phyloP scores from a whole-genome alignment of 2,797 vertebrate genomes.

The Rousettus madagascariensis region DNA sequence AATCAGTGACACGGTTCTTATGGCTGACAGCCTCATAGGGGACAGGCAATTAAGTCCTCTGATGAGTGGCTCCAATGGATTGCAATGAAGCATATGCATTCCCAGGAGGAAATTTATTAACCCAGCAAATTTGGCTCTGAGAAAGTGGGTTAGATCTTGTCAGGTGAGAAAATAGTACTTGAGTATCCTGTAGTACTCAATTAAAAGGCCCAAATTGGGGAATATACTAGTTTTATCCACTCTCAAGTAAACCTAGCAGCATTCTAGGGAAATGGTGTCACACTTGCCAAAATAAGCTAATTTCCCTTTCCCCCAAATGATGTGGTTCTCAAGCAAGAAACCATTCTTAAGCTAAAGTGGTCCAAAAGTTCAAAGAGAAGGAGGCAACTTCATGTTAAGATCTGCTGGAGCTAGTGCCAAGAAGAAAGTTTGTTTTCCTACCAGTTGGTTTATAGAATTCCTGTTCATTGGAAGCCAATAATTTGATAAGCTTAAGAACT shows the following conservation, averaged over 20 bases:
- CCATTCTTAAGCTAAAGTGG: neutral
- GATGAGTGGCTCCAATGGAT: neutral
- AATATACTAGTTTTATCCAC: neutral
- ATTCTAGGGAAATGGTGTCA: neutral
- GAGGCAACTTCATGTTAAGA: neutral
- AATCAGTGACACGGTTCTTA: slow-evolving; percentile 58
- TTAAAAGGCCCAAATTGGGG: neutral
- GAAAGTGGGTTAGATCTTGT: slow-evolving; percentile 22
- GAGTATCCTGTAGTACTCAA: neutral
- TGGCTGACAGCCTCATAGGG: neutral
- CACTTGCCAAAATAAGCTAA: slow-evolving; percentile 22
- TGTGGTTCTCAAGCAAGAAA: neutral
- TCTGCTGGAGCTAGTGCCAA: neutral
- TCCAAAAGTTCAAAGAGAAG: neutral
- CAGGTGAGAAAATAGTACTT: slow-evolving; percentile 28
- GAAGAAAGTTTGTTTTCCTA: neutral
- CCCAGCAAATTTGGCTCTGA: neutral
- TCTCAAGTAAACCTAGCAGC: neutral
- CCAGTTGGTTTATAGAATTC: neutral
- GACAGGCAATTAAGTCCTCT: slow-evolving; percentile 22
- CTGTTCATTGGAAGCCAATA: neutral
- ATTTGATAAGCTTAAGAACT: neutral
- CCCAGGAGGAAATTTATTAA: slow-evolving; percentile 24
- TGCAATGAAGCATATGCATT: slow-evolving; percentile 39
- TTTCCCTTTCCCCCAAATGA: accelerated